Percentiles rank a stretch among this genome's conserved stretches.
Conservation (phyloP, 2,113 vertebrate genomes). For the Rhipidura dahli region DNA sequence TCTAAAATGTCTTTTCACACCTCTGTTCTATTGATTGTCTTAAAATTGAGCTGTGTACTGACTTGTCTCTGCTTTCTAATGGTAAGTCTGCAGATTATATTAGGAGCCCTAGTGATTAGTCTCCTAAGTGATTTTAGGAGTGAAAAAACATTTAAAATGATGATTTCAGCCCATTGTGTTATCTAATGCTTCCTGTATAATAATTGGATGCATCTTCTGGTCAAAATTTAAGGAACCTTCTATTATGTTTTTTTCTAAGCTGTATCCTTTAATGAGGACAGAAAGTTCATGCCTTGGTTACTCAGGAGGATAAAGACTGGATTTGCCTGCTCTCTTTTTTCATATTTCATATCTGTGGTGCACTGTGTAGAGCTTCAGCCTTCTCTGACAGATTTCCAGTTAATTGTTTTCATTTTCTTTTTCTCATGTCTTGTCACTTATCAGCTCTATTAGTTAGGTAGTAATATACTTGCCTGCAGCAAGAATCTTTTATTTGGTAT, state of each 20-base stretch:
- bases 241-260: background rate
- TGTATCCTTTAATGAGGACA: background rate
- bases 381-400: conserved; percentile 15
- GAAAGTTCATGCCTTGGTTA: background rate
- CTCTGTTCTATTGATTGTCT: background rate
- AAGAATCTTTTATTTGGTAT: background rate
- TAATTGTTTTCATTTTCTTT: conserved; percentile 39
- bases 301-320: background rate
- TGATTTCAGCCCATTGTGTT: background rate
- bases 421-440: background rate
- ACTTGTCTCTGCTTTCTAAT: background rate
- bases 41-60: background rate
- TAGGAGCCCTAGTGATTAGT: background rate
- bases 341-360: background rate
- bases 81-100: background rate
- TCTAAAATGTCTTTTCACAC: background rate
- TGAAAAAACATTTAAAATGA: background rate
- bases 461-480: background rate
- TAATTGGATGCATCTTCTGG: background rate
- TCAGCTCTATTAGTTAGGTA: background rate
- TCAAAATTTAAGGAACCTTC: background rate
- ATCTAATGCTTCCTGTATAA: background rate
- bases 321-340: background rate
- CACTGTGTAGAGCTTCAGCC: background rate
- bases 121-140: background rate